Conservation (phyloP, 2,888 invertebrate genomes). For the Muscina levida region DNA sequence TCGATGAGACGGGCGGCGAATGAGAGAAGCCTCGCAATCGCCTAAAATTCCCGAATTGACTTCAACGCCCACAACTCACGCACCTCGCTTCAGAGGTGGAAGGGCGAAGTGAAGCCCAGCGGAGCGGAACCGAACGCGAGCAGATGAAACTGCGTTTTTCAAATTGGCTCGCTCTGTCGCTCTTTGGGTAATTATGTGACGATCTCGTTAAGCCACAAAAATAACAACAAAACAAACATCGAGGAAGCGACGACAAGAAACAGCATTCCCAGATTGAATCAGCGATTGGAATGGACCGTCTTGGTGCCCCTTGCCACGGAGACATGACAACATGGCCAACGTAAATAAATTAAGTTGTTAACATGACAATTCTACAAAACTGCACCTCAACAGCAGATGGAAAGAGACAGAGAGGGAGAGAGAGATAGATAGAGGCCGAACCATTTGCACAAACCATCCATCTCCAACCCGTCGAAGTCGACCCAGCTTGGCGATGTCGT, state of each 20-base stretch:
- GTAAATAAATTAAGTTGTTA: slow-evolving; percentile 79
- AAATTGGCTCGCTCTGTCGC: slow-evolving; percentile 18
- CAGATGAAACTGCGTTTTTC: slow-evolving; percentile 24
- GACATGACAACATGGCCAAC: slow-evolving; percentile 70
- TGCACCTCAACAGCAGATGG: slow-evolving; percentile 50
- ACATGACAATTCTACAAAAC: slow-evolving; percentile 78
- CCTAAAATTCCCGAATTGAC: slow-evolving; percentile 76
- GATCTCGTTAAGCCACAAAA: slow-evolving; percentile 64
- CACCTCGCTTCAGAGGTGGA: neutral
- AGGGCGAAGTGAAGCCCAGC: too few relatives aligned
- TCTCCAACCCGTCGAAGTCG: too few relatives aligned
- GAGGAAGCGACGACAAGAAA: slow-evolving; percentile 40
- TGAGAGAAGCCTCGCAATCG: neutral
- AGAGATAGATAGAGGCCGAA: neutral
- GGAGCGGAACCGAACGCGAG: too few relatives aligned
- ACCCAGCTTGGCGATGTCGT: too few relatives aligned
- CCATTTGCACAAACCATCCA: neutral
- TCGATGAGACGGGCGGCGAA: neutral
- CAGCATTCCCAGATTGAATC: slow-evolving; percentile 63
- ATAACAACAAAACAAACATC: slow-evolving; percentile 40
- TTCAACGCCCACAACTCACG: slow-evolving; percentile 76
- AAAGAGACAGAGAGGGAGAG: neutral
- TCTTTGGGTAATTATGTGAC: slow-evolving; percentile 68
- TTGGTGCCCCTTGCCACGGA: slow-evolving; percentile 31
- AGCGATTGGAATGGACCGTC: slow-evolving; percentile 51